Base-by-base conservation (phyloP, 2,888 invertebrate species). In the Caenorhabditis macrosperma region DNA sequence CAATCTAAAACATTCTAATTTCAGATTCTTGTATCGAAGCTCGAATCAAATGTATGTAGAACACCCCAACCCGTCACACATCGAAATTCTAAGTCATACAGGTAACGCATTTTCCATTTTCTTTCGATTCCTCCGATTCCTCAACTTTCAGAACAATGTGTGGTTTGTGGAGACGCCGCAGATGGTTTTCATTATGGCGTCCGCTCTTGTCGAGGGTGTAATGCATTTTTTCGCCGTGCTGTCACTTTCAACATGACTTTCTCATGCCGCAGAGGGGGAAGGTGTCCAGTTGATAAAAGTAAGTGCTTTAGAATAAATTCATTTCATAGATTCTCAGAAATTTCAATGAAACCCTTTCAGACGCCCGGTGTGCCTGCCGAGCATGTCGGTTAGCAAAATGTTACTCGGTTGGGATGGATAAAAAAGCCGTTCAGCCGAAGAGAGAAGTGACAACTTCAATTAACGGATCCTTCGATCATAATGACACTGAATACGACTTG, bases 131-230 rank as follows among this genome's bases (percentile, higher is more conserved):
- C n/a, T 41, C 35, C 10, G 15, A 68, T 26, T 38, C 12, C 10
- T 57, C 2, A 0, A 3, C 30, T 68, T 80, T 69, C 50, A 77
- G 76, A 81, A 48, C 76, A 76, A 66, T 81, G 81, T 61, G 81
- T 81, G 20, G 81, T 92, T 1, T 92, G 92, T 82, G 89, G 90
- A 5, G 92, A 92, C 76, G 90, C 90, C 3, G 91, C 92, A 10
- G 92, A 92, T n/a, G 92, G 92, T 5, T 92, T 90, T 78, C 92
- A 92, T 79, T 92, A 92, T 83, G 82, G 82, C 4, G 85, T 85
- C 3, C 79, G 89, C 9, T 88, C 88, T 1, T 88, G 88, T 61
- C 81, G 88, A 24, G 86, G 85, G 5, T 86, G 86, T 55, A 86
- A 87, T 61, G 87, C 87, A 4, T 89, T 89, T 82, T 89, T 88